Evolutionary conservation across 2,888 invertebrate genomes (phyloP), one percentile per base, ranked within the genome.

Genomic region (Blastobasis lacticolella): DNA sequence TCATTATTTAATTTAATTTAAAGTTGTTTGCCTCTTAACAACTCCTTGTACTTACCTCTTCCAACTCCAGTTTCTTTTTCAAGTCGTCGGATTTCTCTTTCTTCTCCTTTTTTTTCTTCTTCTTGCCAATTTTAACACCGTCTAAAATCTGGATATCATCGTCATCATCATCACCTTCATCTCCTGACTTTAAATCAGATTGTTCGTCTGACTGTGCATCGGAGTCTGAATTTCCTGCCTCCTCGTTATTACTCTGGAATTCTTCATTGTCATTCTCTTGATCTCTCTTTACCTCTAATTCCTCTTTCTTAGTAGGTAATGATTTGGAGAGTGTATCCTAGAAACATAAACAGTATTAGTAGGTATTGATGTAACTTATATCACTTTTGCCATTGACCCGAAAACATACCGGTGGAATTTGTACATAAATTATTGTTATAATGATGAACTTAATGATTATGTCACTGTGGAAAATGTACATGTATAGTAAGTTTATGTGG

Each of bases 11-110:
- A 23, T 23, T 23, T 23, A 23, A 23, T 23, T 2, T 23, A 2
- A 23, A 23, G 23, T 23, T 23, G 23, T 23, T 3, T 3, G 23
- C 23, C 23, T 23, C 23, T 23, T 2, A 23, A 23, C 1, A 40
- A 40, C 9, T 3, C 1, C 6, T 2, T 9, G 1, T 40, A 53
- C 60, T 52, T 58, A 86, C 88, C 74, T 88, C 83, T 64, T 85
- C 83, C 1, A 75, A 49, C 55, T 79, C 79, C 56, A 88, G 74
- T 71, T 87, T 88, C 60, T 82, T 88, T 60, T 86, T 89, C 69
- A 82, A 84, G 67, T 75, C 89, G 60, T 74, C 88, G 49, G 75
- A 75, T 66, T 69, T 83, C 52, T 69, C 77, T 71, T 79, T 90
- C 59, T 69, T 89, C 64, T 60, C 78, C 68, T 71, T 88, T 55